A percentile compares a stretch with the other conserved stretches of the same genome.
Evolutionary conservation across 2,888 invertebrate genomes (phyloP).

Genomic region (Odontomyia ornata): DNA sequence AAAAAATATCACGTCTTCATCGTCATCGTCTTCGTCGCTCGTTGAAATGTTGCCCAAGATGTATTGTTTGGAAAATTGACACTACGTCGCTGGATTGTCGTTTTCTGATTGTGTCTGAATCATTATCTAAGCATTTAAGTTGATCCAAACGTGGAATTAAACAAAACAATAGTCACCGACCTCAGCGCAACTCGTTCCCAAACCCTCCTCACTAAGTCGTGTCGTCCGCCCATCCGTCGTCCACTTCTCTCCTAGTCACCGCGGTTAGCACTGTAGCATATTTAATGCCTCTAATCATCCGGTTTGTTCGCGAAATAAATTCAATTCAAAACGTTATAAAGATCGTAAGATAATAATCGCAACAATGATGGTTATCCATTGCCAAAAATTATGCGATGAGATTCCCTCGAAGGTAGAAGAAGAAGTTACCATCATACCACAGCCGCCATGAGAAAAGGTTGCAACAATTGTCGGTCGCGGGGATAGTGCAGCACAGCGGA

Average conservation of each 20-base stretch:
- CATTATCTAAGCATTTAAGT: constrained; percentile 20
- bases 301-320: neutral
- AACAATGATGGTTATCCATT: neutral
- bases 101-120: neutral
- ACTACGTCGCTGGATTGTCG: neutral
- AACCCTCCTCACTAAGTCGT: too few relatives aligned
- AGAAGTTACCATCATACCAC: neutral
- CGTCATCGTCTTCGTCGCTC: neutral
- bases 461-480: too few relatives aligned
- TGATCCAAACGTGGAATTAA: neutral
- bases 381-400: neutral
- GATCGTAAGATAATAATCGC: too few relatives aligned
- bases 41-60: neutral
- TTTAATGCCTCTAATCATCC: neutral
- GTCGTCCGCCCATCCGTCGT: too few relatives aligned
- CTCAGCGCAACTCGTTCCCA: neutral
- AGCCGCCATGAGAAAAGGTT: too few relatives aligned
- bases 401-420: neutral
- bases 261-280: neutral
- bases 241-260: too few relatives aligned
- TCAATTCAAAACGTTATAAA: too few relatives aligned
- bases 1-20: neutral
- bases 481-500: too few relatives aligned
- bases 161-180: constrained; percentile 27
- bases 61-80: constrained; percentile 11